phyloP scores from a whole-genome alignment of 2,888 invertebrate species.

The Lasioglossum pauxillum region DNA sequence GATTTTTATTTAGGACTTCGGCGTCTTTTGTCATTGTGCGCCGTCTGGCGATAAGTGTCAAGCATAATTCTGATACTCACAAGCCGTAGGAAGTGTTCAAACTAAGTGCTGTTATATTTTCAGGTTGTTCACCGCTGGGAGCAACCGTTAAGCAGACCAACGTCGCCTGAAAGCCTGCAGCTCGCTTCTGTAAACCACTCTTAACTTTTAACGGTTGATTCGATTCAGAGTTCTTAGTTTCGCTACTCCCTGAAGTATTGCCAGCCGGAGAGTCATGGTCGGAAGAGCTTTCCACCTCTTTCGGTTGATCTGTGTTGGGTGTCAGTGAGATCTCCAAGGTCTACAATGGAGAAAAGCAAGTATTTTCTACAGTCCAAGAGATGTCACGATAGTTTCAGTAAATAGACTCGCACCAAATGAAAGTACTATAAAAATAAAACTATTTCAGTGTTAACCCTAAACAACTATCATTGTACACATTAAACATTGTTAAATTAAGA shows the following conservation, averaged over 20 bases:
- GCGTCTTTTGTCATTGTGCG: not conserved
- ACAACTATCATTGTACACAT: not conserved
- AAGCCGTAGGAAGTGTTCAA: conserved; percentile 98
- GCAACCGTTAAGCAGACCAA: conserved; percentile 96
- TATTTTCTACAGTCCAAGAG: not conserved
- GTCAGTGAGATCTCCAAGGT: conserved; percentile 95
- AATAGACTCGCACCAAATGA: not conserved
- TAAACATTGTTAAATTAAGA: not conserved
- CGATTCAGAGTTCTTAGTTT: conserved; percentile 82
- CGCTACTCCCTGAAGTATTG: conserved; percentile 85
- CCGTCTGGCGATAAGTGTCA: not conserved
- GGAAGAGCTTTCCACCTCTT: conserved; percentile 92
- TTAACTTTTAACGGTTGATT: conserved; percentile 88
- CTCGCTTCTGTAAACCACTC: conserved; percentile 92
- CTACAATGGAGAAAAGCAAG: conserved; percentile 84
- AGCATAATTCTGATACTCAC: conserved; percentile 87
- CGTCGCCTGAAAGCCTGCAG: conserved; percentile 98
- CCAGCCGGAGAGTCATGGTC: conserved; percentile 90
- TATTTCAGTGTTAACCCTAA: not conserved
- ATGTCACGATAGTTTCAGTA: not conserved
- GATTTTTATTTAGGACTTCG: not conserved
- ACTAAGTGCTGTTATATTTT: conserved; percentile 94
- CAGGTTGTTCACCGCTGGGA: conserved; percentile 91
- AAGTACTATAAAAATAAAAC: not conserved
- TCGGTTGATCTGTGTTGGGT: conserved; percentile 88